These are phyloP conservation scores for Trichonephila clavipes DNA, from an alignment of 1,140 invertebrate genomes.

Conservation along the genomic window DNA sequence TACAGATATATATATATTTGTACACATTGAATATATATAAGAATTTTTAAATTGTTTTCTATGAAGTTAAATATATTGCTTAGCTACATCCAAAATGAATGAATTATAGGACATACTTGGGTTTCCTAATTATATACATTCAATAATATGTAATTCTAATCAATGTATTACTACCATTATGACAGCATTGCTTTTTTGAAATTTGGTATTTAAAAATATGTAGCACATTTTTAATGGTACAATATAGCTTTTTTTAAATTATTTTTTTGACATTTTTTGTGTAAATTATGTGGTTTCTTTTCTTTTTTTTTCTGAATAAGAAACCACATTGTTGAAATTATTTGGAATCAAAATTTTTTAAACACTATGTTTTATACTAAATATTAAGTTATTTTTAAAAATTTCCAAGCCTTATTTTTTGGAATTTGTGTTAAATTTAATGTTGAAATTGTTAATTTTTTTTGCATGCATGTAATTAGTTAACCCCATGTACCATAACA, in stretches of 20 bases:
- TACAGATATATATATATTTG: slow-evolving; percentile 38
- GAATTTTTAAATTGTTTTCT: slow-evolving; percentile 24
- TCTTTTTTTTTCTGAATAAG: neutral
- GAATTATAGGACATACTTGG: neutral
- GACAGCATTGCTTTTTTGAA: neutral
- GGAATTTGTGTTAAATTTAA: neutral
- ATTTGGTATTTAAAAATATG: neutral
- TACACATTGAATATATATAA: slow-evolving; percentile 29
- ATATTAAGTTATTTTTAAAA: neutral
- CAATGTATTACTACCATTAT: no score
- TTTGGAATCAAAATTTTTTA: neutral
- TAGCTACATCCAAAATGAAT: slow-evolving; percentile 44
- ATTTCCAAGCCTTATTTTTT: neutral
- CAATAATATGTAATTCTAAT: neutral
- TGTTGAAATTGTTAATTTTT: neutral
- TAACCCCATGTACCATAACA: slow-evolving; percentile 45
- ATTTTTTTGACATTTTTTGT: neutral
- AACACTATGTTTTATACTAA: neutral
- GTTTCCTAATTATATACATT: slow-evolving; percentile 49
- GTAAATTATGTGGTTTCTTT: neutral
- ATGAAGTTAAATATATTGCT: slow-evolving; percentile 38
- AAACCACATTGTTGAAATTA: neutral
- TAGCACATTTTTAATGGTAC: neutral
- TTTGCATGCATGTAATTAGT: slow-evolving; percentile 53
- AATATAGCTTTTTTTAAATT: neutral